Base-by-base conservation (phyloP, 1,140 invertebrate species). In the Scaptodrosophila lebanonensis region DNA sequence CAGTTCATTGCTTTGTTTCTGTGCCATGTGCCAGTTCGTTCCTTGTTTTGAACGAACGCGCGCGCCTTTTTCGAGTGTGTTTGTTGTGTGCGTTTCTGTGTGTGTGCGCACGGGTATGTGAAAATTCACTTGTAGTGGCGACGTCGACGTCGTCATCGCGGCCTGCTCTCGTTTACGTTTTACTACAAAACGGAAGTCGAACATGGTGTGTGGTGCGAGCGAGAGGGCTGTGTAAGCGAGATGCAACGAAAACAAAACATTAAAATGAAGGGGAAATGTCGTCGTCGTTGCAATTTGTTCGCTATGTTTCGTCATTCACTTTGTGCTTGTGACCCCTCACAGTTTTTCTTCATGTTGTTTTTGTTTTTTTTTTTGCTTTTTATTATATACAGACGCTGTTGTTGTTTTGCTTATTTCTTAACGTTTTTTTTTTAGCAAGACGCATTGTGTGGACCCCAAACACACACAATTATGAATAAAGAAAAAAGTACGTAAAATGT, bases 211-310 rank as follows among this genome's bases (percentile, higher is more conserved):
- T 44, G 57, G 39, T 45, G 52, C 50, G 17, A 61, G 59, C 17
- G 36, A 7, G 22, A 12, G 18, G 13, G 17, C 18, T 25, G 70
- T 58, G 62, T 47, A 49, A 76, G 52, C 57, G 50, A 38, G 66
- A 77, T 30, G 44, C 48, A 71, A 49, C 71, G 72, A 76, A 76
- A 77, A 76, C 71, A 76, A 76, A 76, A 76, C 71, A 69, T 69
- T 62, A 76, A 71, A 71, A 63, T 67, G 60, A 30, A 60, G 58
- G 57, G 69, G 69, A 56, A 48, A 56, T 33, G 12, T n/a, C 12
- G 32, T 11, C 3, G 32, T 33, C 13, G 8, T 12, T 27, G 18
- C 36, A n/a, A n/a, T 45, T 18, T 39, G 42, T 16, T 38, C 25
- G 25, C 30, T 16, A 13, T n/a, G n/a, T n/a, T n/a, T n/a, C 42